Conservation (phyloP, 2,888 invertebrate species). For the Sialis fuliginosa region DNA sequence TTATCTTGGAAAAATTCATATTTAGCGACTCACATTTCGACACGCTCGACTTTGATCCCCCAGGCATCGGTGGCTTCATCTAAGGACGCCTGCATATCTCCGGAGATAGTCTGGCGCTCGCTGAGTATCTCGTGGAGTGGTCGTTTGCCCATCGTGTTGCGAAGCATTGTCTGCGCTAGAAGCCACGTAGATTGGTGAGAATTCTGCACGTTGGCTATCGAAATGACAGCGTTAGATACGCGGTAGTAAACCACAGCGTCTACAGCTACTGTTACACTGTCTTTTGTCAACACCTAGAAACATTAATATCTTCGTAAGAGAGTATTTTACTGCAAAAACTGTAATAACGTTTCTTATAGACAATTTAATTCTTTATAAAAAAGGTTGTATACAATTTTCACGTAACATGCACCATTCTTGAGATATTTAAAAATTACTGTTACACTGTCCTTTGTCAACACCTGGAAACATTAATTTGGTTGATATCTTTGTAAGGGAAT, state of each 20-base stretch:
- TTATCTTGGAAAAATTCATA: neutral
- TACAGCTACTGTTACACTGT: slow-evolving; percentile 93
- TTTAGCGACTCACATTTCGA: slow-evolving; percentile 67
- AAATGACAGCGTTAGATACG: slow-evolving; percentile 91
- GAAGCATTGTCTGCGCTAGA: slow-evolving; percentile 76
- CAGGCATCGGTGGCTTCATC: slow-evolving; percentile 87
- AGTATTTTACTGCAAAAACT: too few species aligned
- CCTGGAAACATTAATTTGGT: too few species aligned
- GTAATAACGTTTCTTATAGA: too few species aligned
- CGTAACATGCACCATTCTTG: too few species aligned
- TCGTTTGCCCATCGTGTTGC: slow-evolving; percentile 92
- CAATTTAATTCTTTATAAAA: too few species aligned
- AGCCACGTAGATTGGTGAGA: slow-evolving; percentile 90
- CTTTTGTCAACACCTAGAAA: slow-evolving; percentile 83
- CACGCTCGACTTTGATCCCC: slow-evolving; percentile 91
- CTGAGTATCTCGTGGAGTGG: slow-evolving; percentile 92
- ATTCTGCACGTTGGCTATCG: slow-evolving; percentile 95
- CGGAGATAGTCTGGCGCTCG: slow-evolving; percentile 86
- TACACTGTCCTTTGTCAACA: too few species aligned
- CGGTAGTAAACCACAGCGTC: slow-evolving; percentile 91
- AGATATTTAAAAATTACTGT: too few species aligned
- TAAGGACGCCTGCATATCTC: slow-evolving; percentile 64
- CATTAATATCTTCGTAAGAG: too few species aligned
- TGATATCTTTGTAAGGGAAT: too few species aligned
- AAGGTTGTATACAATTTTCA: too few species aligned